Conservation (phyloP, 1,140 invertebrate genomes). For the Cardiocondyla obscurior region DNA sequence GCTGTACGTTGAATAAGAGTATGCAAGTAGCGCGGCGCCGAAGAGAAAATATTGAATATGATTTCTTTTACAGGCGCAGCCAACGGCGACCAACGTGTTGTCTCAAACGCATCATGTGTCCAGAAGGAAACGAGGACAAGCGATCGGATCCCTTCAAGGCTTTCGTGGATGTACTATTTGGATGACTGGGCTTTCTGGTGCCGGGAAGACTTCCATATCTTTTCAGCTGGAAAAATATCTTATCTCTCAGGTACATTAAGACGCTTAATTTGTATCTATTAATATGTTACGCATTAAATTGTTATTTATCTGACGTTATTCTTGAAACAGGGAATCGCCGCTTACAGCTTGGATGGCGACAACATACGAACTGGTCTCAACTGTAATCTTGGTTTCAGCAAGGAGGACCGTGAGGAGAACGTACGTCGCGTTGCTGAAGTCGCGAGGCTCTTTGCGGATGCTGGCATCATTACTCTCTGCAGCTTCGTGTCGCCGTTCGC, state of each 20-base stretch:
- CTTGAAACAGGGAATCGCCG: constrained; percentile 81
- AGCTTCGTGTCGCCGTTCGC: constrained; percentile 98
- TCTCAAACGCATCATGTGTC: constrained; percentile 97
- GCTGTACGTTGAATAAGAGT: neutral
- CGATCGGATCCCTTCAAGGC: constrained; percentile 92
- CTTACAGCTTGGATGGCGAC: constrained; percentile 98
- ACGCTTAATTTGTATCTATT: neutral
- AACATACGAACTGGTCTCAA: constrained; percentile 97
- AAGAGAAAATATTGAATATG: neutral
- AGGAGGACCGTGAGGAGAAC: constrained; percentile 98
- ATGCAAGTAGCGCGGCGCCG: neutral
- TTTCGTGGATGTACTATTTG: constrained; percentile 99
- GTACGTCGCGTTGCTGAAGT: constrained; percentile 98
- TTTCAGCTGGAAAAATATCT: constrained; percentile 85
- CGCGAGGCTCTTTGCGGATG: constrained; percentile 98
- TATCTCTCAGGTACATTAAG: constrained; percentile 63
- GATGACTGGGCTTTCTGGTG: constrained; percentile 98
- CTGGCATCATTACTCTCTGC: constrained; percentile 96
- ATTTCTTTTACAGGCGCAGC: constrained; percentile 49
- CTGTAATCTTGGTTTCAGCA: constrained; percentile 96
- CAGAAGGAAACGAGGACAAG: constrained; percentile 94
- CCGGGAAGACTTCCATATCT: constrained; percentile 98
- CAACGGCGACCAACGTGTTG: constrained; percentile 91
- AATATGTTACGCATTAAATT: neutral
- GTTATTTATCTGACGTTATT: neutral